Base-by-base conservation (phyloP, 2,797 vertebrate genomes). In the Myioborus miniatus region DNA sequence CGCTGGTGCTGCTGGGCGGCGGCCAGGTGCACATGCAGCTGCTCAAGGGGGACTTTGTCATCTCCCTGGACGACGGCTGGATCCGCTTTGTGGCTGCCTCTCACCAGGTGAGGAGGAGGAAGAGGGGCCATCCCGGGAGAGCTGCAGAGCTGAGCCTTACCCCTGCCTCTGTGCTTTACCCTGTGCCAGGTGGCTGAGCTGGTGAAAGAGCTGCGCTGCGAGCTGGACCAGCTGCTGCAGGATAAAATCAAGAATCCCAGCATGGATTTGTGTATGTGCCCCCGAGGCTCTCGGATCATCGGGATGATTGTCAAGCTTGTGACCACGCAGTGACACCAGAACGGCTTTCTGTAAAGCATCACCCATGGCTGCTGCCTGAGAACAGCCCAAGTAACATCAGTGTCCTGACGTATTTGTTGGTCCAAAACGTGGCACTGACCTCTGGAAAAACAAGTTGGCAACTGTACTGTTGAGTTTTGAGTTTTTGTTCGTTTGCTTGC, bases 51-150 rank as follows among this genome's bases (percentile, higher is more conserved):
- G 97, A 98, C 77, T 99, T 99, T 30, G 93, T 99, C 56, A 98
- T 99, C 92, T 99, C 99, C 27, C 97, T 99, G 20, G 99, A 99
- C 4, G 99, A 99, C 0, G 99, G 99, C 2, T 99, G 99, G 99
- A 99, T 99, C 92, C 98, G 97, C 39, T 99, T 99, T 52, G 98
- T 98, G 34, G 99, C 99, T 6, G 97, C 99, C 9, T 99, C 99
- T 32, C 98, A 98, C 95, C 99, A 99, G 98, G 99, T 99, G 94
- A 95, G 47, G 37, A 30, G 22, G 15, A 47, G 47, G 47, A 32
- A 20, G 34, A 37, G n/a, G 30, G 36, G 5, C 41, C 8, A 9
- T 11, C 9, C 36, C 8, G 32, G 37, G 44, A 3, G 18, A 1
- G 34, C 49, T 26, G 76, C 14, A 3, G 34, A 15, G 70, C 75